phyloP scores from a whole-genome alignment of 2,888 invertebrate species.

The Cremastinae sp. region DNA sequence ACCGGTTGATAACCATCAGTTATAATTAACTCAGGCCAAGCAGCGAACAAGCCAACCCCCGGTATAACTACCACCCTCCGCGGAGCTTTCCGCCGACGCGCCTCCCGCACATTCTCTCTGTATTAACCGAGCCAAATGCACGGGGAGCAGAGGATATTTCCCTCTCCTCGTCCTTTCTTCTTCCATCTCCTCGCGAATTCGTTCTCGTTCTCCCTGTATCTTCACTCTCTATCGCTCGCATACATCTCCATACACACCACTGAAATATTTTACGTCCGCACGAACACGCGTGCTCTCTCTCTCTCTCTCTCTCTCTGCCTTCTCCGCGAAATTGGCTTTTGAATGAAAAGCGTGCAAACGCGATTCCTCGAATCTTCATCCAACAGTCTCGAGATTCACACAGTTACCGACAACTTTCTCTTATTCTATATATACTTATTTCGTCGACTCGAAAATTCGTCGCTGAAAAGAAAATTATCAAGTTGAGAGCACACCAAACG shows the following conservation, averaged over 20 bases:
- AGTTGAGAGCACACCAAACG: too few species aligned
- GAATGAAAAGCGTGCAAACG: constrained; percentile 57
- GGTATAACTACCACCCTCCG: constrained; percentile 70
- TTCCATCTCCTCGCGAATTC: constrained; percentile 48
- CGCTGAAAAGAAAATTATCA: constrained; percentile 7
- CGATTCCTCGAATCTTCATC: constrained; percentile 58
- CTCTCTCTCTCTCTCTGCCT: not conserved
- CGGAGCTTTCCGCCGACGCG: constrained; percentile 62
- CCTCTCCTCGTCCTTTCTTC: constrained; percentile 62
- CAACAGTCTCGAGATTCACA: constrained; percentile 48
- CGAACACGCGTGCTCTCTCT: not conserved
- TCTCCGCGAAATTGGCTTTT: constrained; percentile 32
- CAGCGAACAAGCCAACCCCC: constrained; percentile 78
- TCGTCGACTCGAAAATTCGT: not conserved
- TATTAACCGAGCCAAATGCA: constrained; percentile 65
- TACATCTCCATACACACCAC: constrained; percentile 45
- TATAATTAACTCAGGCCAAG: constrained; percentile 80
- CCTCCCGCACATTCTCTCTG: constrained; percentile 44
- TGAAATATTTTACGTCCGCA: constrained; percentile 4
- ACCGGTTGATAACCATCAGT: constrained; percentile 81
- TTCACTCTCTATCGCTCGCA: constrained; percentile 41
- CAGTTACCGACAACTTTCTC: constrained; percentile 35
- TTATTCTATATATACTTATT: not conserved
- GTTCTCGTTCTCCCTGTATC: constrained; percentile 29
- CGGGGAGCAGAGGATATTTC: constrained; percentile 57